These are phyloP conservation scores for Philypnodon macrostomus DNA, from an alignment of 2,797 vertebrate species.

Conservation along the genomic window DNA sequence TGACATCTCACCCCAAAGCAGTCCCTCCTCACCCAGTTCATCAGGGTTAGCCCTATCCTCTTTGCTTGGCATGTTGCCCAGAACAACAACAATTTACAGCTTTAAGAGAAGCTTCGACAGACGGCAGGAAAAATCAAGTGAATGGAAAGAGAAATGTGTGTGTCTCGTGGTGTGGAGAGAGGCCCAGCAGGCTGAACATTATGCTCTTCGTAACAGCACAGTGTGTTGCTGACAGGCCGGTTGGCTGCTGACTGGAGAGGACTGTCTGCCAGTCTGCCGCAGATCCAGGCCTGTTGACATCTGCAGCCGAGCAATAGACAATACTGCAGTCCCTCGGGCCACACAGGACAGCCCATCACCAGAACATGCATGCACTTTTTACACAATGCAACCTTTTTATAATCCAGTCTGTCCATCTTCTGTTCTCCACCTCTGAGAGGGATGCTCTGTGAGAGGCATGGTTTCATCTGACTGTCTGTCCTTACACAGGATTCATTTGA, in stretches of 20 bases:
- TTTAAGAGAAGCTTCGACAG: constrained; percentile 47
- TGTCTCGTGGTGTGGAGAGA: constrained; percentile 55
- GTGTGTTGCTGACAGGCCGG: constrained; percentile 74
- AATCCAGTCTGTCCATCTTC: constrained; percentile 52
- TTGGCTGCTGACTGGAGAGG: constrained; percentile 73
- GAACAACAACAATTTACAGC: constrained; percentile 55
- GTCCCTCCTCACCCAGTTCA: constrained; percentile 49
- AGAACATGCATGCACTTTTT: constrained; percentile 80
- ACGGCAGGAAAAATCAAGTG: constrained; percentile 37
- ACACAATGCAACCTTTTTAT: constrained; percentile 69
- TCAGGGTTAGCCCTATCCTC: constrained; percentile 52
- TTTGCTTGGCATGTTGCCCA: constrained; percentile 64
- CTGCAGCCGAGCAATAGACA: constrained; percentile 64
- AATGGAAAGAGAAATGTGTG: constrained; percentile 51
- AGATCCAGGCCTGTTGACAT: constrained; percentile 72
- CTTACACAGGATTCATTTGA: constrained; percentile 71
- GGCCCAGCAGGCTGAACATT: constrained; percentile 71
- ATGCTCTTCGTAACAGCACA: constrained; percentile 72
- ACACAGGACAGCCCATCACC: constrained; percentile 51
- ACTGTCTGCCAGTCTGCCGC: constrained; percentile 70
- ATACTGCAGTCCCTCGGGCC: constrained; percentile 55
- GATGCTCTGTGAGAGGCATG: constrained; percentile 56
- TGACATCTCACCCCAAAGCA: constrained; percentile 34
- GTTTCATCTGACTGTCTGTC: constrained; percentile 46
- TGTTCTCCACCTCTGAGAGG: constrained; percentile 55